Conservation (phyloP, 1,140 invertebrate species). For the Anastrepha obliqua region DNA sequence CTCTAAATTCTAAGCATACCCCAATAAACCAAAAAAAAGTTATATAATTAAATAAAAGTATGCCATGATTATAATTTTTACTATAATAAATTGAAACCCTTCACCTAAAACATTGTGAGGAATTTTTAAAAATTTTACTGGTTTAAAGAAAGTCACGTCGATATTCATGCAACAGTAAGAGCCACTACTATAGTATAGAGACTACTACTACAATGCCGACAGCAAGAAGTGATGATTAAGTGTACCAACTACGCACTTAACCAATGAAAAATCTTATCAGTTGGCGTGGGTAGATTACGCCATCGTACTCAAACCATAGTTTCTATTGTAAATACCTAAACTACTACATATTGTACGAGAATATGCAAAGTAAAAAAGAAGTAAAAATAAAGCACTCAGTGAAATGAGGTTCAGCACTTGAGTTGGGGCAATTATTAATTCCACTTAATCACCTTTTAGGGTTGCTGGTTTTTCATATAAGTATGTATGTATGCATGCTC, state of each 20-base stretch:
- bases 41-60: neutral
- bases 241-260: neutral
- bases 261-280: slow-evolving; percentile 36
- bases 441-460: neutral
- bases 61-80: too few relatives aligned
- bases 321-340: too few relatives aligned
- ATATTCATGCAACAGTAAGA: too few relatives aligned
- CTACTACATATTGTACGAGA: too few relatives aligned
- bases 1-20: neutral
- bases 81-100: too few relatives aligned
- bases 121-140: too few relatives aligned
- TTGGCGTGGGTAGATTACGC: neutral
- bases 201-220: too few relatives aligned
- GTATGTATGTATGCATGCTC: too few relatives aligned
- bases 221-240: neutral
- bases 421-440: slow-evolving; percentile 19
- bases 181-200: too few relatives aligned
- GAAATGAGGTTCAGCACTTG: neutral
- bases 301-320: neutral
- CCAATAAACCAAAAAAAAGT: neutral
- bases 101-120: too few relatives aligned
- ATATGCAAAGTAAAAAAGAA: neutral
- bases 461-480: too few relatives aligned
- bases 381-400: slow-evolving; percentile 5
- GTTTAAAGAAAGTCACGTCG: too few relatives aligned